phyloP scores from a whole-genome alignment of 2,113 vertebrate genomes.

The Nanger granti region DNA sequence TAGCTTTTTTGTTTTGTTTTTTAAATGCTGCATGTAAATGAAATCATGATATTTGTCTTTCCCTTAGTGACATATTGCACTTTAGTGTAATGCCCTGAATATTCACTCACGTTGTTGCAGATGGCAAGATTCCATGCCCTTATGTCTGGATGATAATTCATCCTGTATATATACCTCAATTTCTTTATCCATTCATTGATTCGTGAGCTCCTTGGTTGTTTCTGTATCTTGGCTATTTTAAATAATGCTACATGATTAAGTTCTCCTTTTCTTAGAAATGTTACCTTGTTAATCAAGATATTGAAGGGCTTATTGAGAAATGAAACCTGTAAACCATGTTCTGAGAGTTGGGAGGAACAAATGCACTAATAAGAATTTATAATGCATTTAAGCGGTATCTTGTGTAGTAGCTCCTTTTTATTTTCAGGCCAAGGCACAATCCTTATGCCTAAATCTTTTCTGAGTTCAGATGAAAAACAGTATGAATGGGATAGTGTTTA shows the following conservation, averaged over 20 bases:
- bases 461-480: neutral
- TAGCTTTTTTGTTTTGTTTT: neutral
- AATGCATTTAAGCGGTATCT: neutral
- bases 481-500: neutral
- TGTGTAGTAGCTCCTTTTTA: neutral
- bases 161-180: neutral
- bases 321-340: neutral
- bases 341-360: neutral
- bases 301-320: conserved; percentile 2
- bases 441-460: neutral
- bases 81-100: neutral
- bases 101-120: neutral
- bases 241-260: neutral
- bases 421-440: neutral
- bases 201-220: neutral
- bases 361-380: neutral
- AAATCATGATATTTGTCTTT: neutral
- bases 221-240: neutral
- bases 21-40: neutral
- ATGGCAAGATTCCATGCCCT: neutral
- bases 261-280: neutral
- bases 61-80: neutral
- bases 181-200: neutral
- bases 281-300: neutral
- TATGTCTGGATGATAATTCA: neutral